Evolutionary conservation across 1,140 invertebrate species (phyloP), one percentile per base, ranked within the genome.

Genomic region (Cheumatopsyche charites): DNA sequence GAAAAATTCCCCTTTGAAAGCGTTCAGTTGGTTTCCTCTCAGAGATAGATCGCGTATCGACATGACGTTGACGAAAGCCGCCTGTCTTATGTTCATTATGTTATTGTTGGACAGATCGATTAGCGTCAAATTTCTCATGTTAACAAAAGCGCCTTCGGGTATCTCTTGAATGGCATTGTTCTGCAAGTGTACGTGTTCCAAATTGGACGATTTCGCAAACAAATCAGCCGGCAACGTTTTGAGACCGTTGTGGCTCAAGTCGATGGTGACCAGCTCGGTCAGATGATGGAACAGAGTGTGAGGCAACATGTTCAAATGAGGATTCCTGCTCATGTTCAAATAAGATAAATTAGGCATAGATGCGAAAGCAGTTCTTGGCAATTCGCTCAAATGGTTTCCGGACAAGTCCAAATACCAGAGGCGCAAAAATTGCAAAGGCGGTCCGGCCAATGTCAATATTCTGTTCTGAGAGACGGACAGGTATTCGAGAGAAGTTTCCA

Each of bases 1-100:
- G 78, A 92, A 92, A 76, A 90, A 90, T 79, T 93, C 91, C 2
- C 90, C 91, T 83, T 91, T 92, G 77, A 94, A 93, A 0, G 90
- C 88, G 47, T 85, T 89, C 69, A 94, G 77, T 78, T 89, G 86
- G 79, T 94, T 94, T 11, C 87, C 87, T 70, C 86, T 88, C 7
- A 94, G 77, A 75, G 88, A 88, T 45, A 94, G 80, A 69, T 85
- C 82, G 75, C 87, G 86, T 42, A 94, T 83, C 68, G 90, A 90
- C 83, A 90, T 90, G 5, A 89, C 83, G 77, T 89, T 88, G 3
- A 88, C 85, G 81, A 90, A 90, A 15, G 89, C 86, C 0, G 87
- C 86, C 23, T 87, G 88, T 36, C 89, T 86, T n/a, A 95, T 91
- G 47, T 87, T 90, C 11, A 86, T 87, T n/a, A 95, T 91, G 55